A percentile compares a stretch with the other conserved stretches of the same genome.
phyloP scores from a whole-genome alignment of 2,888 invertebrate genomes.

The Parnassius mnemosyne region DNA sequence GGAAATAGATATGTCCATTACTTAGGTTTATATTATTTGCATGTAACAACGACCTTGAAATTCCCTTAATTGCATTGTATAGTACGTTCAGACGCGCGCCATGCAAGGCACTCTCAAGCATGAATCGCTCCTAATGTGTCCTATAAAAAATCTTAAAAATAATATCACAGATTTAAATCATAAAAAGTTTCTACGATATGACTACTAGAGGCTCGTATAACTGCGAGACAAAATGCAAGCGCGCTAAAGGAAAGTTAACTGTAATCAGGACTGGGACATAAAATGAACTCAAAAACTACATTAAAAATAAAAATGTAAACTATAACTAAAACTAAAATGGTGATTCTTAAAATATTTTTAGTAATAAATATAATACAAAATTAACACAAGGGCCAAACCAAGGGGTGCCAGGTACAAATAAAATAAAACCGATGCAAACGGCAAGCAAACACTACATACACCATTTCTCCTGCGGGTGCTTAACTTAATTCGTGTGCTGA shows the following conservation, averaged over 20 bases:
- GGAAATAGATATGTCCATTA: too few relatives aligned
- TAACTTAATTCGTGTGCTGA: conserved; percentile 4
- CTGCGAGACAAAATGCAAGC: conserved; percentile 41
- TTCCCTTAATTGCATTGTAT: too few relatives aligned
- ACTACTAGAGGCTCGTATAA: conserved; percentile 60
- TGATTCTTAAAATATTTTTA: conserved; percentile 43
- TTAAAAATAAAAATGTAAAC: conserved; percentile 43
- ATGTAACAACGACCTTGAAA: too few relatives aligned
- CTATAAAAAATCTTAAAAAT: conserved; percentile 39
- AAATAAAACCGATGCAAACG: conserved; percentile 63
- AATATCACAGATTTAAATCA: conserved; percentile 72
- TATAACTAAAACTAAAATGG: conserved; percentile 40
- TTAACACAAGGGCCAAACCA: conserved; percentile 76
- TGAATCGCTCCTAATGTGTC: conserved; percentile 12
- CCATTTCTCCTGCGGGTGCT: conserved; percentile 43
- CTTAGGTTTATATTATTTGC: too few relatives aligned
- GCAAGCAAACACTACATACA: conserved; percentile 61
- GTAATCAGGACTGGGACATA: too few relatives aligned
- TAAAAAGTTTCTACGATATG: conserved; percentile 48
- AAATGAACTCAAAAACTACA: conserved; percentile 45
- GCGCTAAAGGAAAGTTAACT: conserved; percentile 4
- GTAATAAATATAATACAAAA: conserved; percentile 33
- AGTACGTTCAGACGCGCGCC: too few relatives aligned
- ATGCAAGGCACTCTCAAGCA: background rate
- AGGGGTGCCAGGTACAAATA: conserved; percentile 78